A percentile compares a stretch with the other conserved stretches of the same genome.
These are phyloP conservation scores for Drosophila merina DNA, from an alignment of 2,888 invertebrate species.

Conservation along the genomic window DNA sequence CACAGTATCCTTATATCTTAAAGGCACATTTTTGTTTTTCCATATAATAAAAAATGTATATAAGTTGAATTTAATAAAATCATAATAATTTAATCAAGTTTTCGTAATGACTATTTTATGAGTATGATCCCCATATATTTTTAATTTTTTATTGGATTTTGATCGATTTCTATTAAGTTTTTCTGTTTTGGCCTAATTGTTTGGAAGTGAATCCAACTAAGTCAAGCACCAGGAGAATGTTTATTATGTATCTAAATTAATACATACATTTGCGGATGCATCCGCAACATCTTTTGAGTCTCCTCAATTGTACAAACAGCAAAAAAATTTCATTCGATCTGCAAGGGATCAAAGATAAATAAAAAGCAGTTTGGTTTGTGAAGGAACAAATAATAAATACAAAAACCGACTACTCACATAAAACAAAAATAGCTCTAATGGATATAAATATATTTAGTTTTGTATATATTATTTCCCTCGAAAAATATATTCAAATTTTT, in stretches of 20 bases:
- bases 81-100: conserved; percentile 23
- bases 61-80: conserved; percentile 13
- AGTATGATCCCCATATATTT: neutral
- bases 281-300: conserved; percentile 29
- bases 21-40: conserved; percentile 47
- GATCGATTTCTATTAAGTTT: neutral
- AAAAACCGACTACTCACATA: neutral
- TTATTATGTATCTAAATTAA: neutral
- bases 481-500: neutral
- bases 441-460: neutral
- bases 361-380: neutral
- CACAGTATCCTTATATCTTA: conserved; percentile 91
- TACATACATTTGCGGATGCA: conserved; percentile 38
- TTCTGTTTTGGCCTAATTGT: neutral
- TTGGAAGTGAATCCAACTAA: neutral
- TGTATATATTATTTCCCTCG: neutral
- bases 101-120: conserved; percentile 8
- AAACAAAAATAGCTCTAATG: neutral
- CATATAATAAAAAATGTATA: conserved; percentile 3
- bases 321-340: conserved; percentile 67
- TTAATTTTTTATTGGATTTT: neutral
- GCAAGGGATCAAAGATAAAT: conserved; percentile 60
- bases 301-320: conserved; percentile 55
- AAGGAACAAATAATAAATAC: neutral
- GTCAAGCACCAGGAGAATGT: neutral